These are phyloP conservation scores for Melanocharis versteri DNA, from an alignment of 2,113 vertebrate genomes.

Conservation along the genomic window DNA sequence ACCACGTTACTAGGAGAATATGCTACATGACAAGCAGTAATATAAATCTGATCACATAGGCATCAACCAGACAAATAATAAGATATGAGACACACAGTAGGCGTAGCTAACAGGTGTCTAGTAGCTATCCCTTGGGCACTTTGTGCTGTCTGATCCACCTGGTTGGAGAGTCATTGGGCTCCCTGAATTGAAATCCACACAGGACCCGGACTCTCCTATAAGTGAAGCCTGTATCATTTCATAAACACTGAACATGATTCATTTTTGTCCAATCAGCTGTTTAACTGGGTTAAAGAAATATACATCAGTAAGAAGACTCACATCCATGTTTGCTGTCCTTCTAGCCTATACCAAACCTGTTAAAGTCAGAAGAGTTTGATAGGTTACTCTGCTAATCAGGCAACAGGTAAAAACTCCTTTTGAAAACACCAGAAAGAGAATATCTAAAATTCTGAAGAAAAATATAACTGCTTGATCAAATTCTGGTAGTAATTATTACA, in stretches of 20 bases:
- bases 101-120: too few relatives aligned
- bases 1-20: fast-evolving
- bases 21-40: neutral
- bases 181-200: neutral
- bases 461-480: neutral
- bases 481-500: neutral
- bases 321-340: neutral
- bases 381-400: neutral
- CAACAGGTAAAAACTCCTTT: neutral
- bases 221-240: neutral
- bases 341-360: neutral
- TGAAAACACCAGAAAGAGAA: neutral
- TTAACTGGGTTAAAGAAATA: neutral
- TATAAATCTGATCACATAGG: neutral
- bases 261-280: neutral
- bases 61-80: neutral
- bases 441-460: neutral
- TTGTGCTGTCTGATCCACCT: neutral
- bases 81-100: fast-evolving
- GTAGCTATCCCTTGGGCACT: neutral
- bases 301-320: neutral
- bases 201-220: neutral
- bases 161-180: neutral
- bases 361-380: neutral
- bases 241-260: fast-evolving